Evolutionary conservation across 2,888 invertebrate species (phyloP).

Genomic region (Diaphora mendica): DNA sequence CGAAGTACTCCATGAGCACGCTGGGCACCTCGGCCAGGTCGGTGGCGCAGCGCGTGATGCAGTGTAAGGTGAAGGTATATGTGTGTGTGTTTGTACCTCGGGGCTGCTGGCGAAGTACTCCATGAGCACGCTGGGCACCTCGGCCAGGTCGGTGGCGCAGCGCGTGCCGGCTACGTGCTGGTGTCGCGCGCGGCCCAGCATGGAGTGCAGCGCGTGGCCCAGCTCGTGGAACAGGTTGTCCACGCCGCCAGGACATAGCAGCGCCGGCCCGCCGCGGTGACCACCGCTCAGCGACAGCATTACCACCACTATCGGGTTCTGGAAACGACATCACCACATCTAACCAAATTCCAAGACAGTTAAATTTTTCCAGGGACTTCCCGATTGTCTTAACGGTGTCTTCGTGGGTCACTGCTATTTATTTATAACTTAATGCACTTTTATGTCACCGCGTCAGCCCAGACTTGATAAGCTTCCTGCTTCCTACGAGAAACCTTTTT

Average conservation of each 20-base stretch:
- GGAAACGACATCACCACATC: conserved; percentile 34
- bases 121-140: conserved; percentile 99
- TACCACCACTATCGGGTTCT: conserved; percentile 96
- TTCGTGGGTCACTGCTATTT: too few relatives aligned
- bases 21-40: neutral
- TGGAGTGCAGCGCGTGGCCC: conserved; percentile 99
- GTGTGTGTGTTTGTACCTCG: conserved; percentile 70
- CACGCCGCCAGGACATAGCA: conserved; percentile 93
- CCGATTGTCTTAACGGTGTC: too few relatives aligned
- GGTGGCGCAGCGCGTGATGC: neutral
- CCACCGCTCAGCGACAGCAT: conserved; percentile 95
- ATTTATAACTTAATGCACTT: too few relatives aligned
- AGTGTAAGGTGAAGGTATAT: neutral
- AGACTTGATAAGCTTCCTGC: too few relatives aligned
- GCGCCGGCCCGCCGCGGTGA: conserved; percentile 89
- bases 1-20: neutral
- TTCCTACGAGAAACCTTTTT: too few relatives aligned
- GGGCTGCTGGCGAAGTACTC: conserved; percentile 98
- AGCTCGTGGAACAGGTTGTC: conserved; percentile 99
- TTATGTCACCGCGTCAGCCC: too few relatives aligned
- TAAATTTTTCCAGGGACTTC: too few relatives aligned
- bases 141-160: conserved; percentile 98
- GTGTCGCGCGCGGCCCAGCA: conserved; percentile 97
- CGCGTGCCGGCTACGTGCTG: conserved; percentile 99
- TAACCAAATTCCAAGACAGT: too few relatives aligned